Evolutionary conservation across 2,797 vertebrate genomes (phyloP).

Genomic region (Urophycis tenuis): DNA sequence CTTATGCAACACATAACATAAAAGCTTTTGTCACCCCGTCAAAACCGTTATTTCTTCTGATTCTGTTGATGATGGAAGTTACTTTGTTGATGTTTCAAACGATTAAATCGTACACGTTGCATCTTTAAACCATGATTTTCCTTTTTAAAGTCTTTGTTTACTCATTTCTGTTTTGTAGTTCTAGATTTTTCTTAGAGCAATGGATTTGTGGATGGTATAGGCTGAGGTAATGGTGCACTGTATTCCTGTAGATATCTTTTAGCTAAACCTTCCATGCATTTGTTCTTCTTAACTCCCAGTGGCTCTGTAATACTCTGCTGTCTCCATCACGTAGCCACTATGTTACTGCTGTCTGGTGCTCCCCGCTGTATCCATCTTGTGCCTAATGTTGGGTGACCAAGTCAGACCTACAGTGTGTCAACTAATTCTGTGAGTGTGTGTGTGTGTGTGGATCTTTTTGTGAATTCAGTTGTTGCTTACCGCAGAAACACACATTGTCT

Average conservation of each 20-base stretch:
- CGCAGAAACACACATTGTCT: neutral
- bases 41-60: too few species aligned
- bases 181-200: too few species aligned
- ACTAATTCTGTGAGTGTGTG: neutral
- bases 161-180: too few species aligned
- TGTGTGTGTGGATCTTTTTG: slow-evolving; percentile 17
- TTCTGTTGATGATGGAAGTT: too few species aligned
- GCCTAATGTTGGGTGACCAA: slow-evolving; percentile 6
- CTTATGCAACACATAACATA: too few species aligned
- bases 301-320: slow-evolving; percentile 24
- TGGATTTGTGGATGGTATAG: too few species aligned
- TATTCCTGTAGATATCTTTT: neutral
- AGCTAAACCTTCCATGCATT: neutral
- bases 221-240: neutral
- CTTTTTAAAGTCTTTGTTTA: neutral
- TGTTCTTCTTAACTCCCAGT: slow-evolving; percentile 10
- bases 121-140: neutral
- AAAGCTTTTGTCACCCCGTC: too few species aligned
- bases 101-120: too few species aligned
- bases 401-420: neutral
- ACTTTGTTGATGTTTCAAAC: too few species aligned
- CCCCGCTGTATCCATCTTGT: slow-evolving; percentile 48
- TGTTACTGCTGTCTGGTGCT: slow-evolving; percentile 15
- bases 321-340: slow-evolving; percentile 26
- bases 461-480: slow-evolving; percentile 13